A percentile compares a stretch with the other conserved stretches of the same genome.
phyloP scores from a whole-genome alignment of 2,113 vertebrate species.

The Nerophis ophidion region DNA sequence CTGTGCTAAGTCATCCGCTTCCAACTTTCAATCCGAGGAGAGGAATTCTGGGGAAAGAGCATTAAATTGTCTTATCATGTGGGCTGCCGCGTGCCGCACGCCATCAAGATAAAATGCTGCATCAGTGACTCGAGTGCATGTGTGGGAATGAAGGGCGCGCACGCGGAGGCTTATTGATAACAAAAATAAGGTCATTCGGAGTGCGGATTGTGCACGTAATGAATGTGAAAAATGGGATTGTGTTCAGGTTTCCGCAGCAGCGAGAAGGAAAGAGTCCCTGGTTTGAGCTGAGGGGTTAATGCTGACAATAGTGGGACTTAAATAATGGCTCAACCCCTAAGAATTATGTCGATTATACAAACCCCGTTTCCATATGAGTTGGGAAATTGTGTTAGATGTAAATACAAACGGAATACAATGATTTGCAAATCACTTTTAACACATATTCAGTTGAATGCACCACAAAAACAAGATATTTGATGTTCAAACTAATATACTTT shows the following conservation, averaged over 20 bases:
- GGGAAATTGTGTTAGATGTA: no score
- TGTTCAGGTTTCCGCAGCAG: conserved; percentile 40
- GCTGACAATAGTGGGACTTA: conserved; percentile 24
- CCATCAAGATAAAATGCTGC: conserved; percentile 48
- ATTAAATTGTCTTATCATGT: conserved; percentile 59
- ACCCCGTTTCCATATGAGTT: no score
- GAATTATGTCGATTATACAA: no score
- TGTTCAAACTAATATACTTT: no score
- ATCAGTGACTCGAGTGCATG: conserved; percentile 26
- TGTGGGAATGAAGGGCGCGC: conserved; percentile 7
- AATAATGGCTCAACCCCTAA: no score
- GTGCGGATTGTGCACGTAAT: conserved; percentile 39
- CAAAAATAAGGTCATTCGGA: conserved; percentile 38
- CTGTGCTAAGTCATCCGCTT: conserved; percentile 57
- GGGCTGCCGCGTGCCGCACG: conserved; percentile 30
- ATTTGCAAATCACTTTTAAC: no score
- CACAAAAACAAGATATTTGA: no score
- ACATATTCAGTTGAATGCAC: no score
- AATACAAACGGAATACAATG: no score
- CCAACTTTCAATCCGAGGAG: conserved; percentile 51
- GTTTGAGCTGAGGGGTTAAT: conserved; percentile 18
- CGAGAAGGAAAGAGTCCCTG: conserved; percentile 38
- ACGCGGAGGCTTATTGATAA: conserved; percentile 32
- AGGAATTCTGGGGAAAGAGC: conserved; percentile 54
- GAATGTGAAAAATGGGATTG: conserved; percentile 26